Conservation (phyloP, 2,888 invertebrate genomes). For the Drosophila atroscutellata region DNA sequence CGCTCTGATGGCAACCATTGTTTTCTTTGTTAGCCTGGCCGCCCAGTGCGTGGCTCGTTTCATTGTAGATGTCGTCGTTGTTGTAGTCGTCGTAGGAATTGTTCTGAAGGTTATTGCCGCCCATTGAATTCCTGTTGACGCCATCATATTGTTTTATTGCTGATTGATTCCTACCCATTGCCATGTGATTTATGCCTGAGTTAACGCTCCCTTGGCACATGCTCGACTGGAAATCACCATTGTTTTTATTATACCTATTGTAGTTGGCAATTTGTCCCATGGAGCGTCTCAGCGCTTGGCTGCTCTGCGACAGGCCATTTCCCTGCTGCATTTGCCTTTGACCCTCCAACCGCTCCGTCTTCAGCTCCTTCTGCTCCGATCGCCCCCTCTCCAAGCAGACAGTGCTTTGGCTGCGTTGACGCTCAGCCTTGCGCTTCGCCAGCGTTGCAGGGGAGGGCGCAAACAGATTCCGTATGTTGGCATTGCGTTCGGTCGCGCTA, state of each 20-base stretch:
- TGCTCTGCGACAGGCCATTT: conserved; percentile 27
- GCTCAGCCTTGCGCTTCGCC: conserved; percentile 59
- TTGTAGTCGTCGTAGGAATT: conserved; percentile 26
- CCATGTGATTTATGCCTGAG: conserved; percentile 75
- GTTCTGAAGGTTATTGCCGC: conserved; percentile 41
- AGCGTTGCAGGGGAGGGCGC: conserved; percentile 61
- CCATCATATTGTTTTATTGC: conserved; percentile 68
- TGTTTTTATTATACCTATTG: conserved; percentile 47
- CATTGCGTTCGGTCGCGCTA: conserved; percentile 75
- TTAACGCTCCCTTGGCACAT: conserved; percentile 25
- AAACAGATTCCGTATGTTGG: conserved; percentile 80
- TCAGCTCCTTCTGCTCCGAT: conserved; percentile 29
- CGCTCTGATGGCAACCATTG: conserved; percentile 69
- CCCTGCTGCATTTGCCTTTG: conserved; percentile 9
- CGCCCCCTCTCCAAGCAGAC: conserved; percentile 62
- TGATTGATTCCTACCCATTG: conserved; percentile 76
- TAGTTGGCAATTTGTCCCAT: conserved; percentile 67
- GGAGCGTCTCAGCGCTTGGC: conserved; percentile 57
- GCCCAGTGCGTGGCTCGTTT: conserved; percentile 11
- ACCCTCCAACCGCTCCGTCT: neutral
- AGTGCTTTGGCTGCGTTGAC: conserved; percentile 70
- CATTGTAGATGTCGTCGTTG: conserved; percentile 6
- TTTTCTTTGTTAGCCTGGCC: conserved; percentile 33
- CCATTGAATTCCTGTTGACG: conserved; percentile 47
- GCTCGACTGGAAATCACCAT: conserved; percentile 44